These are phyloP conservation scores for Chionomys nivalis DNA, from an alignment of 2,113 vertebrate genomes.

Conservation along the genomic window DNA sequence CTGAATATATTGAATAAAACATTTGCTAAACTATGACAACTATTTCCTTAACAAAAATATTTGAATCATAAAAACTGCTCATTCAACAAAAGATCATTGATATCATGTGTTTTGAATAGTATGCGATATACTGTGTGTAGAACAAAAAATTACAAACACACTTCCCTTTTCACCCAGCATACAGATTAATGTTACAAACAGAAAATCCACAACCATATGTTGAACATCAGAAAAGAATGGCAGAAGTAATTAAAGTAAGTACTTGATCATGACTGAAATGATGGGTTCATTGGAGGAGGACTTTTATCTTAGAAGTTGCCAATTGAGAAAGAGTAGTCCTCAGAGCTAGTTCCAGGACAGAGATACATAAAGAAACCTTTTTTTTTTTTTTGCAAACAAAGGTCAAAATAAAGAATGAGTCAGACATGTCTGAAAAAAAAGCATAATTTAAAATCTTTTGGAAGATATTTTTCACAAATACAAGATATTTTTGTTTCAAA, in stretches of 20 bases:
- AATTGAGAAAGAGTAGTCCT: neutral
- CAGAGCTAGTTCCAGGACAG: too few species aligned
- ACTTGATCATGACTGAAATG: neutral
- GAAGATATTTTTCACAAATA: neutral
- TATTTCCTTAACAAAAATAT: slow-evolving; percentile 36
- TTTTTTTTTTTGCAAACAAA: too few species aligned
- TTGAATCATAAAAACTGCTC: neutral
- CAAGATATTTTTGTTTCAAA: neutral
- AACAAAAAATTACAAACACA: neutral
- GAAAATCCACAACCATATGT: neutral
- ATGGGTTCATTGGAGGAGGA: neutral
- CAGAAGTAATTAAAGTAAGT: neutral
- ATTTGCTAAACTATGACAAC: slow-evolving; percentile 14
- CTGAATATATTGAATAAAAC: neutral
- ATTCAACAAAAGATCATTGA: slow-evolving; percentile 20
- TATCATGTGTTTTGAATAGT: neutral
- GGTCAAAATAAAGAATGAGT: neutral
- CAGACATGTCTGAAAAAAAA: neutral
- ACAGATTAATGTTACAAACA: neutral
- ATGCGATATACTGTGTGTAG: neutral
- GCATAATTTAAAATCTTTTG: neutral
- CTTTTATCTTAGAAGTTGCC: neutral
- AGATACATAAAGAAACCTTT: too few species aligned
- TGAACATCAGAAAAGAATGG: neutral
- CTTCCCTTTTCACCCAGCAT: neutral